Conservation (phyloP, 2,888 invertebrate genomes). For the Caenorhabditis parvicauda region DNA sequence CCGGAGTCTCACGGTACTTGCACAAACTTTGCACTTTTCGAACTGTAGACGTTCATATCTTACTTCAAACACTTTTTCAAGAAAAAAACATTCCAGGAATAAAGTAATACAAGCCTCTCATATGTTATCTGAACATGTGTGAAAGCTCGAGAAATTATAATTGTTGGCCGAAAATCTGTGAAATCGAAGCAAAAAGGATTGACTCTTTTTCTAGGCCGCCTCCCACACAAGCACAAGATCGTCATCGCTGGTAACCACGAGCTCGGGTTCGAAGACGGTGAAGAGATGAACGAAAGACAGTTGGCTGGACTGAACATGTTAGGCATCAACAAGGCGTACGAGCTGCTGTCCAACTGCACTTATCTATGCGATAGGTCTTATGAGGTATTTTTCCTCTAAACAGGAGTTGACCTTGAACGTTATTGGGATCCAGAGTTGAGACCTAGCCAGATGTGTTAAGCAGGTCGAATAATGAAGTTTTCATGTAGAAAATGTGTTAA, state of each 20-base stretch:
- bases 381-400: slow-evolving; percentile 40
- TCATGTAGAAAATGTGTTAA: background rate
- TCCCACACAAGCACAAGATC: slow-evolving; percentile 53
- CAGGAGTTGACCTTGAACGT: too few relatives aligned
- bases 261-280: slow-evolving; percentile 47
- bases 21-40: too few relatives aligned
- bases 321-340: slow-evolving; percentile 59
- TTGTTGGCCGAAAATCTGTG: background rate
- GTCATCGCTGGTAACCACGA: slow-evolving; percentile 56
- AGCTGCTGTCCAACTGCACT: slow-evolving; percentile 58
- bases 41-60: too few relatives aligned
- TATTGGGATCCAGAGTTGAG: too few relatives aligned
- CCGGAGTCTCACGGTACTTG: too few relatives aligned
- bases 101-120: background rate
- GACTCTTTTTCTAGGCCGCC: slow-evolving; percentile 29
- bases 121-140: background rate
- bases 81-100: slow-evolving; percentile 3
- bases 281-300: slow-evolving; percentile 39
- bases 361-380: slow-evolving; percentile 54
- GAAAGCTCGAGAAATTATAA: background rate
- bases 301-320: slow-evolving; percentile 54
- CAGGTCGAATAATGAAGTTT: too few relatives aligned
- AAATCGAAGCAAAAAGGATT: background rate
- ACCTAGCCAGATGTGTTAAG: too few relatives aligned
- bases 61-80: too few relatives aligned